phyloP scores from a whole-genome alignment of 2,797 vertebrate species.

The Schizopygopsis pylzovi region DNA sequence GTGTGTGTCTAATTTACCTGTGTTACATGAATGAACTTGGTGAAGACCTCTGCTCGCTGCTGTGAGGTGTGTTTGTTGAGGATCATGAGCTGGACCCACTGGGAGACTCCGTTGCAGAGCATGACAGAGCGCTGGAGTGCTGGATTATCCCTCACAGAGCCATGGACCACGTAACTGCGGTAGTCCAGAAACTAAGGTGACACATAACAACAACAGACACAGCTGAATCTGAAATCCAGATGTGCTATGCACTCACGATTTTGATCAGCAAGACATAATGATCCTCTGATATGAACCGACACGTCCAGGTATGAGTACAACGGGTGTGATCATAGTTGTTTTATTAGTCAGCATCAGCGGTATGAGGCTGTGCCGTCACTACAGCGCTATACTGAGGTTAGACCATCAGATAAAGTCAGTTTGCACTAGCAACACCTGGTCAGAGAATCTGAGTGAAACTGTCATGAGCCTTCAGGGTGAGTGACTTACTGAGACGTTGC shows the following conservation, averaged over 20 bases:
- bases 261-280: background rate
- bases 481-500: constrained; percentile 83
- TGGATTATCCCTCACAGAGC: constrained; percentile 84
- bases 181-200: constrained; percentile 84
- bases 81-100: constrained; percentile 96
- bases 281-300: constrained; percentile 24
- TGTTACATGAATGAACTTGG: constrained; percentile 90
- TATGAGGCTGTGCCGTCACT: background rate
- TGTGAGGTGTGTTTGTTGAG: constrained; percentile 88
- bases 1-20: no score
- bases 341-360: background rate
- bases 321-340: background rate
- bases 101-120: constrained; percentile 91
- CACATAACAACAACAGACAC: constrained; percentile 26
- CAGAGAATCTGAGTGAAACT: background rate
- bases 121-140: constrained; percentile 88
- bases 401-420: background rate
- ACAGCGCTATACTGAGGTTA: background rate
- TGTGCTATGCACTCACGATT: background rate
- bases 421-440: background rate
- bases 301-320: constrained; percentile 25
- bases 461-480: constrained; percentile 19
- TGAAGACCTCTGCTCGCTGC: constrained; percentile 90
- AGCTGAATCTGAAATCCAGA: constrained; percentile 8
- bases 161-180: constrained; percentile 85